Evolutionary conservation across 2,113 vertebrate genomes (phyloP), one percentile per base, ranked within the genome.

Genomic region (Etheostoma cragini): DNA sequence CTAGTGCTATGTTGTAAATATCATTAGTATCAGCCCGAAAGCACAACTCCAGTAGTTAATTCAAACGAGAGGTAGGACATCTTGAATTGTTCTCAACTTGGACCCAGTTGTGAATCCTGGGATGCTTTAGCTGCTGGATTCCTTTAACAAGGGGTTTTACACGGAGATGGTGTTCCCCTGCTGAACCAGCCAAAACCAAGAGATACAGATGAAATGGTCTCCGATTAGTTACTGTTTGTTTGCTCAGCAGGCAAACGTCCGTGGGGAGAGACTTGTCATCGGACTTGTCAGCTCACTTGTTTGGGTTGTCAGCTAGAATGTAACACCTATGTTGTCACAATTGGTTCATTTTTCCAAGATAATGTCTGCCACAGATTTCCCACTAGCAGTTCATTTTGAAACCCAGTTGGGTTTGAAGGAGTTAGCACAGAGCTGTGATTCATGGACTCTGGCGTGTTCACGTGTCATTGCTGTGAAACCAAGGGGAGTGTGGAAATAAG

Each of bases 171-270:
- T 72, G 72, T 78, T 63, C 62, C 54, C 74, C 49, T 38, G 17
- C 69, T 46, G 38, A 66, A 75, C 62, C 8, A 33, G 50, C 81
- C 79, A 88, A 82, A 88, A 73, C 63, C 75, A 78, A 81, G 66
- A 76, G 50, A 83, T 61, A 12, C 1, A 2, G 16, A 1, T 35
- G 30, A 79, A 79, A 64, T 19, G 17, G 6, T 35, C 17, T 46
- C 46, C 12, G 72, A 82, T 89, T 80, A 80, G 88, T 81, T 83
- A 78, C 78, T 1, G 30, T 88, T 72, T 88, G 78, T 93, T 90
- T 88, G 77, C 68, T 69, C 72, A 72, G 69, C 33, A 52, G 86
- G 64, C 50, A 58, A 3, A 56, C 52, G 67, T 75, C 45, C 76
- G 60, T 58, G 8, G 73, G 71, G 70, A 88, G 76, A 82, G 57